Evolutionary conservation across 2,797 vertebrate species (phyloP), one percentile per base, ranked within the genome.

Genomic region (Enteromius treurensis): DNA sequence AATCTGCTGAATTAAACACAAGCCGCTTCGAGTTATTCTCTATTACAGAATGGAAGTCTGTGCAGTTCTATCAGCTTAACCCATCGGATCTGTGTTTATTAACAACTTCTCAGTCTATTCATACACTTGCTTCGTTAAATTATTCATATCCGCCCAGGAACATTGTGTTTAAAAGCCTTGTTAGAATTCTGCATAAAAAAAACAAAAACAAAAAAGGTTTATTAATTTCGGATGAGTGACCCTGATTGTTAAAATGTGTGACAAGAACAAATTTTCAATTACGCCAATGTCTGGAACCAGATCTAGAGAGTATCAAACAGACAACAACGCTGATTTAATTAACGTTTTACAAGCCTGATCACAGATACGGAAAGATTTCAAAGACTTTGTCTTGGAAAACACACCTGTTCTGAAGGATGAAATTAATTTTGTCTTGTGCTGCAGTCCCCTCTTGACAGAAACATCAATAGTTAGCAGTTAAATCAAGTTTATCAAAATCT

Each of bases 191-290:
- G 34, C 70, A 40, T 85, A 53, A 34, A 81, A n/a, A 3, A 1
- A 32, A 32, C 1, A 32, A 40, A 40, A 40, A 75, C 79, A 65
- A 86, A 87, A 87, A 85, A 84, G 86, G 90, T 92, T 90, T 91
- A 90, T 93, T 94, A 92, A 91, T 92, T 92, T 91, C 86, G 84
- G 85, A 77, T 91, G 90, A 86, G 87, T 92, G 90, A 79, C 91
- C 91, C 89, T 92, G 90, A 93, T 93, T 91, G 89, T 88, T 90
- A 87, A 89, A 91, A 77, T 90, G 87, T 91, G 90, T 92, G 90
- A 92, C 92, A 92, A 90, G 91, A 91, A 92, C 91, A 92, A 91
- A 92, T 94, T 91, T 89, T 89, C 89, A 92, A 90, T 90, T 86
- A 75, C 89, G 90, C 86, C 89, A 90, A 91, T 93, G 93, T 91